phyloP scores from a whole-genome alignment of 2,113 vertebrate species.

The Actenoides lindsayi region DNA sequence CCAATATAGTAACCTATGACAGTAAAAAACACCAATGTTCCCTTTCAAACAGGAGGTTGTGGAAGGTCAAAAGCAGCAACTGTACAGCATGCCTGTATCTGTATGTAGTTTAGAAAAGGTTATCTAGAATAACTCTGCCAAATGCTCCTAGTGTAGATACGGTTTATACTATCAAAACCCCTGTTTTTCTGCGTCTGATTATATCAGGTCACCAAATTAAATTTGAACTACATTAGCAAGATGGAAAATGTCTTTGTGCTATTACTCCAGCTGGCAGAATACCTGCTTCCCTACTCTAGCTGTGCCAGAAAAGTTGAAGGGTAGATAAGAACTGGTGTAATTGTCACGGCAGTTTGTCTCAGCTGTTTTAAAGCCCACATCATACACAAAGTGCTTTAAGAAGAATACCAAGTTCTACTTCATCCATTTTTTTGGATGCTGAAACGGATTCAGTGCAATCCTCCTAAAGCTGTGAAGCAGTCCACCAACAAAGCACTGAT shows the following conservation, averaged over 20 bases:
- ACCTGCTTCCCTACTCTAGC: neutral
- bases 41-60: neutral
- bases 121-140: neutral
- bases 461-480: neutral
- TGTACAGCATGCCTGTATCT: neutral
- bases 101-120: neutral
- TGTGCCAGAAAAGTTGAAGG: neutral
- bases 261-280: neutral
- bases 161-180: neutral
- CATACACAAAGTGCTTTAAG: neutral
- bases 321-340: neutral
- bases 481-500: neutral
- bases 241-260: neutral
- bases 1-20: neutral
- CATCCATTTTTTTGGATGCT: neutral
- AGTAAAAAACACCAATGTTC: neutral
- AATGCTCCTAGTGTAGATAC: neutral
- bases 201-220: neutral
- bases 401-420: neutral
- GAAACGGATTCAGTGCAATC: neutral
- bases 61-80: neutral
- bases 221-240: neutral
- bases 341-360: fast-evolving
- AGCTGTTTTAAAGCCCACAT: neutral
- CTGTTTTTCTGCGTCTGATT: neutral